Percentiles rank a stretch among this genome's conserved stretches.
Conservation (phyloP, 2,888 invertebrate genomes). For the Pristionchus entomophagus region DNA sequence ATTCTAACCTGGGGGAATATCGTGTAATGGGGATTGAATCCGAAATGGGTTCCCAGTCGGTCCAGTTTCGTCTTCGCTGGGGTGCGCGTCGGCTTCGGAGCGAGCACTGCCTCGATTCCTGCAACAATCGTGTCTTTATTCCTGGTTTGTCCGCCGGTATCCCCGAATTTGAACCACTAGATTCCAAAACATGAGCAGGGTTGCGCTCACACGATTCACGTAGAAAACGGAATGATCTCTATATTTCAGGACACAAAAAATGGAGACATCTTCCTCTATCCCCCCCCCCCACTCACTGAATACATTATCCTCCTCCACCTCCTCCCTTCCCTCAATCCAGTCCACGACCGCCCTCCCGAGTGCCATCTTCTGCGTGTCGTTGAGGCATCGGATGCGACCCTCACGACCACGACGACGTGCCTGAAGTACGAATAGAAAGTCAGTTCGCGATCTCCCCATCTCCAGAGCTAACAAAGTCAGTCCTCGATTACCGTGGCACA, state of each 20-base stretch:
- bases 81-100: constrained; percentile 2
- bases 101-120: constrained; percentile 35
- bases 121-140: not conserved
- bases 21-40: constrained; percentile 68
- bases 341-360: not conserved
- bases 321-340: constrained; percentile 39
- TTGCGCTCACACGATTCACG: too few species aligned
- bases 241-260: too few species aligned
- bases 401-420: constrained; percentile 45
- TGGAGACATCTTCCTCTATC: too few species aligned
- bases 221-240: too few species aligned
- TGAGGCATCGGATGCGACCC: not conserved
- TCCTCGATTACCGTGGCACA: too few species aligned
- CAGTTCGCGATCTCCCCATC: constrained; percentile 6
- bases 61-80: constrained; percentile 58
- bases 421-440: not conserved
- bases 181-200: too few species aligned
- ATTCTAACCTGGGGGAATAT: constrained; percentile 57
- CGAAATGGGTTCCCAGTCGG: constrained; percentile 48
- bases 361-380: constrained; percentile 8
- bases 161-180: too few species aligned
- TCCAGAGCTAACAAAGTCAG: not conserved
- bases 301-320: constrained; percentile 45
- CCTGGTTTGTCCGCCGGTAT: too few species aligned
- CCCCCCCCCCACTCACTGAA: constrained; percentile 13